Base-by-base conservation (phyloP, 2,113 vertebrate genomes). In the Indri indri region DNA sequence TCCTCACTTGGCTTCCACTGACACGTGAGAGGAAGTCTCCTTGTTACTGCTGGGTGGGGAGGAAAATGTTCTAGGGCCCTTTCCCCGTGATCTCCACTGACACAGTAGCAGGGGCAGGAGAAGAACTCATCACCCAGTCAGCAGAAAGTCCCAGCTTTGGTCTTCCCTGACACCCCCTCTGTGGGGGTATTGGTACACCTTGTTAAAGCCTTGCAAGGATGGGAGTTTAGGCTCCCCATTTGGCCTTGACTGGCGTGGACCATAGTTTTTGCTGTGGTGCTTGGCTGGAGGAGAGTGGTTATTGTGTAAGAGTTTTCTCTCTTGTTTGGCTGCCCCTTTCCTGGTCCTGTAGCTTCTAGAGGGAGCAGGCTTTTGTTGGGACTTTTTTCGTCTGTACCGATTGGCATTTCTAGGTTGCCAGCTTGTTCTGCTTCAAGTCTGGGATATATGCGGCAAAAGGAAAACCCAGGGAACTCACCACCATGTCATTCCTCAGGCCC, bases 1-100 rank as follows among this genome's bases (percentile, higher is more conserved):
- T 50, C 10, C 5, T 12, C 5, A 11, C 54, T 45, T 0, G 6
- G 61, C 32, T 0, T 22, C 37, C 0, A 1, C 1, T 5, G 34
- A 77, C 52, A 37, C 20, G 2, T 23, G 2, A n/a, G 25, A 47
- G 42, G 63, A 40, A 30, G 18, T 40, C 32, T 70, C 5, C 32
- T 30, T 42, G 45, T 66, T 61, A 5, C 61, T 59, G 61, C 50
- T 47, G 0, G 6, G 22, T 57, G 8, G 5, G 50, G 40, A 20
- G 8, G 18, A 50, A 65, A 34, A 30, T 27, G 45, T 52, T 40
- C 71, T 27, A 34, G 18, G 10, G 66, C 37, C 13, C 2, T 5
- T 88, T 74, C 65, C 34, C 5, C 30, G 3, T 52, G 52, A 20
- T 14, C 79, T 65, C 18, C 3, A 7, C 42, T n/a, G 37, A 34